A percentile compares a stretch with the other conserved stretches of the same genome.
phyloP scores from a whole-genome alignment of 2,888 invertebrate species.

The Thecophora atra region DNA sequence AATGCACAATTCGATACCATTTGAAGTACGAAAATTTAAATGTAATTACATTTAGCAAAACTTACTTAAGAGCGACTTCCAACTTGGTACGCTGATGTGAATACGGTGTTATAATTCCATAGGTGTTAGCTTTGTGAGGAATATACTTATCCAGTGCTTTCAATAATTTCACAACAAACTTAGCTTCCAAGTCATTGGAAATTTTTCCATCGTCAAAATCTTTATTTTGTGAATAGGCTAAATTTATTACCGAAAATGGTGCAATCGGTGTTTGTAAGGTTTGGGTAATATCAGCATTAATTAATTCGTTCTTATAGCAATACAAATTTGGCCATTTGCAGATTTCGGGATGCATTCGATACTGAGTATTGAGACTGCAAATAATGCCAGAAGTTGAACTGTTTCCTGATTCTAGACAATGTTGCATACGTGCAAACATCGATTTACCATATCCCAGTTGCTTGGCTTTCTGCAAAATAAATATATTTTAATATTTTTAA shows the following conservation, averaged over 20 bases:
- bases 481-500: slow-evolving; percentile 13
- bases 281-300: slow-evolving; percentile 49
- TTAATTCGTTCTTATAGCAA: slow-evolving; percentile 60
- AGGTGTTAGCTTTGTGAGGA: slow-evolving; percentile 57
- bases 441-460: slow-evolving; percentile 77
- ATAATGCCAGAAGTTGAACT: slow-evolving; percentile 42
- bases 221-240: slow-evolving; percentile 66
- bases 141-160: slow-evolving; percentile 65
- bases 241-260: slow-evolving; percentile 72
- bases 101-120: slow-evolving; percentile 80
- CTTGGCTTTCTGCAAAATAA: slow-evolving; percentile 73
- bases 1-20: too few species aligned
- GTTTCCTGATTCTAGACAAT: slow-evolving; percentile 66
- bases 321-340: slow-evolving; percentile 78
- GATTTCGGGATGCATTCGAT: slow-evolving; percentile 87
- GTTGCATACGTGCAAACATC: slow-evolving; percentile 78
- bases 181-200: slow-evolving; percentile 72
- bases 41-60: too few species aligned
- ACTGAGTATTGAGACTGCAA: slow-evolving; percentile 74
- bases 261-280: slow-evolving; percentile 60
- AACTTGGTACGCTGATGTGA: slow-evolving; percentile 69
- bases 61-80: slow-evolving; percentile 49
- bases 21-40: too few species aligned
- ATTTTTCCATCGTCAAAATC: slow-evolving; percentile 54
- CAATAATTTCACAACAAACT: slow-evolving; percentile 70